Evolutionary conservation across 92 coral and sea anemone species (phyloP).

Genomic region (Hydrozoanthus gracilis): DNA sequence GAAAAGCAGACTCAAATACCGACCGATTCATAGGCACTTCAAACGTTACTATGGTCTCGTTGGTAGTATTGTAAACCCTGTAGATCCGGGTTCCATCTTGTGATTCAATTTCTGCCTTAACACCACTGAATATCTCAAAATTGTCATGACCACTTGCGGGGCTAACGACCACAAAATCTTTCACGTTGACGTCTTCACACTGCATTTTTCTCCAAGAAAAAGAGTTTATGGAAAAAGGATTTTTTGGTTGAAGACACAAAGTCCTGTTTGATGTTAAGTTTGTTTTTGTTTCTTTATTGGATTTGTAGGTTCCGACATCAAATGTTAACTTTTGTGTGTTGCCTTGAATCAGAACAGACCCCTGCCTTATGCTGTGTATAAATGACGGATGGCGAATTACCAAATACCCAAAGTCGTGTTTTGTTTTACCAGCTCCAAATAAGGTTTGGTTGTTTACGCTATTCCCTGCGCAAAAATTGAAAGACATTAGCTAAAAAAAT

Average conservation of each 20-base stretch:
- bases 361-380: constrained; percentile 40
- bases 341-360: constrained; percentile 63
- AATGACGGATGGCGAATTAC: constrained; percentile 63
- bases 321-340: constrained; percentile 46
- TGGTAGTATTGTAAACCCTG: constrained; percentile 66
- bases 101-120: constrained; percentile 51
- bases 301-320: constrained; percentile 61
- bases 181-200: constrained; percentile 58
- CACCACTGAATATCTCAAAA: constrained; percentile 48
- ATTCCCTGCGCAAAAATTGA: neutral
- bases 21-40: constrained; percentile 69
- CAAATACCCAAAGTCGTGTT: constrained; percentile 78
- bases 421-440: constrained; percentile 24
- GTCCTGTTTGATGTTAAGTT: constrained; percentile 9
- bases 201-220: constrained; percentile 54
- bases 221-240: constrained; percentile 69
- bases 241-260: constrained; percentile 62
- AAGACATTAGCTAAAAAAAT: too few species aligned
- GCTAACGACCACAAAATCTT: constrained; percentile 49
- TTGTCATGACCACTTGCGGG: constrained; percentile 40
- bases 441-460: neutral
- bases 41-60: constrained; percentile 32
- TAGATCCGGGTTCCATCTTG: constrained; percentile 52
- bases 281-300: constrained; percentile 33
- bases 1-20: constrained; percentile 62